Base-by-base conservation (phyloP, 2,113 vertebrate genomes). In the Xenopus tropicalis region DNA sequence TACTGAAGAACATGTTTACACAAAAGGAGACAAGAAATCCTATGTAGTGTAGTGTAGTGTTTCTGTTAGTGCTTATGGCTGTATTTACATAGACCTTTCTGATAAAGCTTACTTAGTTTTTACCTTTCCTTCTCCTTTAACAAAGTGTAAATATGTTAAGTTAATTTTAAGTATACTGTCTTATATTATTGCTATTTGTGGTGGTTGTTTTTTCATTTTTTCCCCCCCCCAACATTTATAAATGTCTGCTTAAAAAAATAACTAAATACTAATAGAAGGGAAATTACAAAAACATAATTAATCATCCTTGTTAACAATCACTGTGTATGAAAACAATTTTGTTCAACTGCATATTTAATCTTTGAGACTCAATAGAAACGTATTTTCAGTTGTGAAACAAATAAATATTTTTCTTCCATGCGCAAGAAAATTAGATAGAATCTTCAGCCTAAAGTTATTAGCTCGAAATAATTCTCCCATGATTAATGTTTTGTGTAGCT, bases 401-500 rank as follows among this genome's bases (percentile, higher is more conserved):
- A 19, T 48, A 68, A 59, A 29, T 68, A 44, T 74, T 61, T 68
- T 17, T 52, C 23, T 68, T 61, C 56, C 44, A 66, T n/a, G n/a
- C 57, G 68, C 65, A 51, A 74, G 56, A 74, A 59, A 74, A 67
- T 20, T 65, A 66, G 65, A 74, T 61, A 14, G 51, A 74, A 52
- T 56, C 25, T 74, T 25, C 61, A 56, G 64, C 65, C 67, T 20
- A 61, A 74, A 64, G 67, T 74, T 67, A 61, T 74, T 68, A 68
- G 43, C 65, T 74, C 72, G 61, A 68, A 74, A 74, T 74, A 74
- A 74, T 74, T 74, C 72, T 74, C 65, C 66, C n/a, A 68, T 74
- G 72, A 74, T 74, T 74, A 74, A 74, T 74, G 65, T 65, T 74
- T 73, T 37, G 68, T 74, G 57, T 74, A 74, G 65, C 64, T 61